These are phyloP conservation scores for Nesoenas mayeri DNA, from an alignment of 2,113 vertebrate species.

Conservation along the genomic window DNA sequence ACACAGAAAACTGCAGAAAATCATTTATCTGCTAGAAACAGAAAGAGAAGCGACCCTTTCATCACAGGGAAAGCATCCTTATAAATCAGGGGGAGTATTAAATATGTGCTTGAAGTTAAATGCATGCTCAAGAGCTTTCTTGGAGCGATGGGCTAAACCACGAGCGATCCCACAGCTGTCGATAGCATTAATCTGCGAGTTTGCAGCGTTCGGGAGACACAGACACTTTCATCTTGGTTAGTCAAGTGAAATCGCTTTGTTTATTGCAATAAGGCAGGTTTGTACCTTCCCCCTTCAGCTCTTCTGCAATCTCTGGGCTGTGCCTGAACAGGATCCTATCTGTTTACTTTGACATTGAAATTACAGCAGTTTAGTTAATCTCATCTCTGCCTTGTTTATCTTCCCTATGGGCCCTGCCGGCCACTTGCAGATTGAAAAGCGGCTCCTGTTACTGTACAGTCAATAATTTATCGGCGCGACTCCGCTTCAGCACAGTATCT, in stretches of 20 bases:
- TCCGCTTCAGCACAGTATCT: neutral
- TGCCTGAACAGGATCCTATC: constrained; percentile 44
- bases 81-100: neutral
- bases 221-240: neutral
- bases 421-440: neutral
- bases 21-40: neutral
- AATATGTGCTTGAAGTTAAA: neutral
- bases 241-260: neutral
- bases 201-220: rapidly evolving
- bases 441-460: neutral
- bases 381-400: constrained; percentile 19
- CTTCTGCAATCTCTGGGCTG: neutral
- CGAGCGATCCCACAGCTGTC: neutral
- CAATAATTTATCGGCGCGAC: neutral
- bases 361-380: neutral
- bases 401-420: neutral
- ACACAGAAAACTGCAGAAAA: neutral
- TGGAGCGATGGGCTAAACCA: neutral
- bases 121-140: rapidly evolving
- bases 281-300: neutral
- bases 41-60: neutral
- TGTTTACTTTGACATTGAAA: constrained; percentile 24
- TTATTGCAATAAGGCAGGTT: neutral
- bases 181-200: rapidly evolving
- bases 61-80: neutral